Base-by-base conservation (phyloP, 2,797 vertebrate genomes). In the Acomys russatus region DNA sequence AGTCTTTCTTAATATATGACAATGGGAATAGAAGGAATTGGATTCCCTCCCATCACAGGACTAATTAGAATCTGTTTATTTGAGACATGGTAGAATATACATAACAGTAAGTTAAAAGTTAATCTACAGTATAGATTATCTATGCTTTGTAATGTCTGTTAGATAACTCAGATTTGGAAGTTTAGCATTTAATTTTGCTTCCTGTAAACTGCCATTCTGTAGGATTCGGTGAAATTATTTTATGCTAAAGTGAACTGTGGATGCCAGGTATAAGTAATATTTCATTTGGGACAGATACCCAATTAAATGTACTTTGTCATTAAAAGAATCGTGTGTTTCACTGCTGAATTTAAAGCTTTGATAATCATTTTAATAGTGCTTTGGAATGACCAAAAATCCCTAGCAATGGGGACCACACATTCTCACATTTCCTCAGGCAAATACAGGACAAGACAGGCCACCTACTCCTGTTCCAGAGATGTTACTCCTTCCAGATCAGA, bases 301-400 rank as follows among this genome's bases (percentile, higher is more conserved):
- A 97, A 97, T 98, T 97, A 97, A 97, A 77, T 94, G 97, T 96
- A 97, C 96, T 92, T 97, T 97, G 97, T 97, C 97, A 92, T 97
- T 97, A 98, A 97, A 92, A 97, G 94, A 97, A 97, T 97, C 96
- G 95, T 95, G 96, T 97, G 87, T 97, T 98, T 96, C 96, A 95
- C 66, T 96, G 96, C 96, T 96, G 95, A 97, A 98, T 97, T 98
- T 97, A 97, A 97, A 96, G 96, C 96, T 97, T 97, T 96, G 96
- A 95, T 97, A 97, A 97, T 98, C 94, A 98, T 95, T 98, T 97
- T 97, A 97, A 98, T 97, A 87, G 96, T 94, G 80, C 91, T 96
- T 97, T 94, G 94, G 83, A 95, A 98, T 97, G 96, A 96, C 95
- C 94, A 98, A 96, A 97, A 97, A 94, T 97, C 63, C 90, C 87